Percentiles rank a stretch among this genome's conserved stretches.
Evolutionary conservation across 2,113 vertebrate species (phyloP).

Genomic region (Aspidoscelis tigris): DNA sequence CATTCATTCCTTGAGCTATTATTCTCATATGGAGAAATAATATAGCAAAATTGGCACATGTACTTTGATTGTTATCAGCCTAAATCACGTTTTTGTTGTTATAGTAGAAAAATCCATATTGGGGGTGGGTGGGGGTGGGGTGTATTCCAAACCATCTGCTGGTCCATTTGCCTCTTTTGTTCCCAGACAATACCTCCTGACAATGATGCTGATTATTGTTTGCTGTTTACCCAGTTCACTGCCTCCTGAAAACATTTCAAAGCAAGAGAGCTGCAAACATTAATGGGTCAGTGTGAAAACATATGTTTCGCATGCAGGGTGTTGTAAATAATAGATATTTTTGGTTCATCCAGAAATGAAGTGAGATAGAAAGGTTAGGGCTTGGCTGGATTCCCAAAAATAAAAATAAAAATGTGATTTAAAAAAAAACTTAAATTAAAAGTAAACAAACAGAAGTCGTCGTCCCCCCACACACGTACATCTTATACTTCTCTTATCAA

Average conservation of each 20-base stretch:
- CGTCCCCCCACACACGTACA: too few relatives aligned
- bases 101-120: not conserved
- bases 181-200: not conserved
- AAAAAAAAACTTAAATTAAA: too few relatives aligned
- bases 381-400: not conserved
- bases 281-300: not conserved
- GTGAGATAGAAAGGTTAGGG: not conserved
- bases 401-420: too few relatives aligned
- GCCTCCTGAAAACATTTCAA: not conserved
- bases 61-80: not conserved
- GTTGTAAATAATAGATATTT: not conserved
- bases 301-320: constrained; percentile 8
- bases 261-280: not conserved
- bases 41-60: not conserved
- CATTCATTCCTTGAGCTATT: not conserved
- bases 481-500: too few relatives aligned
- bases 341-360: not conserved
- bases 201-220: not conserved
- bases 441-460: not conserved
- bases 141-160: constrained; percentile 8
- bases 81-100: not conserved
- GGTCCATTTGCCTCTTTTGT: constrained; percentile 2
- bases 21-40: not conserved
- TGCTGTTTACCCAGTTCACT: not conserved
- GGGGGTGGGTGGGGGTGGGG: not conserved